Conservation (phyloP, 1,140 invertebrate genomes). For the Drosophila mauritiana region DNA sequence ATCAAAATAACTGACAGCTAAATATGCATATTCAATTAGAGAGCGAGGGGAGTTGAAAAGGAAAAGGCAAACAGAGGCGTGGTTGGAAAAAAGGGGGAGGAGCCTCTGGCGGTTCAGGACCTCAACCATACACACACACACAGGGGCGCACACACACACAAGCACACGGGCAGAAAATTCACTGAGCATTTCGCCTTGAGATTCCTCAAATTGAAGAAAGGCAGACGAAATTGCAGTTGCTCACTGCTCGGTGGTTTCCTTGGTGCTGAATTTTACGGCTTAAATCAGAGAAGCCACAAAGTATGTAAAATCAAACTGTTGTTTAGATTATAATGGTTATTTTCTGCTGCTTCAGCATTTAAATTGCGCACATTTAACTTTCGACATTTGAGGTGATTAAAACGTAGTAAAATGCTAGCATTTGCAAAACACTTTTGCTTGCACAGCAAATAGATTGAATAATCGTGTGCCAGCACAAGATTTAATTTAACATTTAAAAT, state of each 20-base stretch:
- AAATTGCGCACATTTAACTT: neutral
- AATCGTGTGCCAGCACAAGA: neutral
- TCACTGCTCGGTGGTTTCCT: constrained; percentile 9
- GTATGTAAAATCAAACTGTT: neutral
- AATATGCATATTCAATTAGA: constrained; percentile 61
- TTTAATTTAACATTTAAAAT: neutral
- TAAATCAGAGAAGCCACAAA: constrained; percentile 8
- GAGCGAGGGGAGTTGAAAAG: constrained; percentile 29
- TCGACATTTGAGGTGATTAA: neutral
- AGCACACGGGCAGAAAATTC: neutral
- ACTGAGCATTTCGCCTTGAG: constrained; percentile 28
- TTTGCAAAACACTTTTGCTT: neutral
- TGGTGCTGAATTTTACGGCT: constrained; percentile 7
- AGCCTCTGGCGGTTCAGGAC: constrained; percentile 14
- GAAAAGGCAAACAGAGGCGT: constrained; percentile 29
- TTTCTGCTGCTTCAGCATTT: neutral
- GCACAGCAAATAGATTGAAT: neutral
- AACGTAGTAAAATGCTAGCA: constrained; percentile 1
- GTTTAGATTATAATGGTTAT: neutral
- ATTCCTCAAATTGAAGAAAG: constrained; percentile 18
- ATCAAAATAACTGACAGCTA: constrained; percentile 55
- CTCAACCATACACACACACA: neutral
- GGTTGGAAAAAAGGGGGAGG: neutral
- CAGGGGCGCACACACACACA: neutral
- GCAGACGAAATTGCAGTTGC: constrained; percentile 29